A percentile compares a stretch with the other conserved stretches of the same genome.
Evolutionary conservation across 2,888 invertebrate genomes (phyloP).

Genomic region (Panzeria rudis): DNA sequence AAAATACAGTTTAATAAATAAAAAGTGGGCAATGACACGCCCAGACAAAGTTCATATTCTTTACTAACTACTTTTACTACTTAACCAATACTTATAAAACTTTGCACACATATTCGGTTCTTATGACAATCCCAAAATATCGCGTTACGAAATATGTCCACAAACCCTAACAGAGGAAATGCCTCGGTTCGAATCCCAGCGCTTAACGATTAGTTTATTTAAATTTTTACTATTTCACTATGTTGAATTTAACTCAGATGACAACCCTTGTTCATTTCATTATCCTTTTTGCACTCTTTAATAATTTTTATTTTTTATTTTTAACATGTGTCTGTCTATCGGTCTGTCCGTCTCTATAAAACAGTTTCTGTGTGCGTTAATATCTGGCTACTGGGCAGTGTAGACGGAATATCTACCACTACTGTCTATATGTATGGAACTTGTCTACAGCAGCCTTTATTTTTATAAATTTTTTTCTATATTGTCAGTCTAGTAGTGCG

Average conservation of each 20-base stretch:
- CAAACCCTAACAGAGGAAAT: no score
- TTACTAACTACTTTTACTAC: no score
- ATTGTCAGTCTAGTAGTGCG: constrained; percentile 11
- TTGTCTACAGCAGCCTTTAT: not conserved
- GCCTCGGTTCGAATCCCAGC: no score
- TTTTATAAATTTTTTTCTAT: not conserved
- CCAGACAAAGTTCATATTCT: no score
- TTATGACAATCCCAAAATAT: no score
- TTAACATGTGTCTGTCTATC: constrained; percentile 2
- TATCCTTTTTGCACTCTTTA: not conserved
- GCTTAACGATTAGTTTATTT: not conserved
- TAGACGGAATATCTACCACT: constrained; percentile 16
- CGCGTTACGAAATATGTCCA: no score
- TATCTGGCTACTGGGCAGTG: constrained; percentile 23
- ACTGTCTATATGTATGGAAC: not conserved
- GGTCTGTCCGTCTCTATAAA: not conserved
- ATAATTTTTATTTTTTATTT: not conserved
- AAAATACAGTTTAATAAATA: no score
- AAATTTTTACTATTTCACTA: not conserved
- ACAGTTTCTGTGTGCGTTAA: not conserved
- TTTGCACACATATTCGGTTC: no score
- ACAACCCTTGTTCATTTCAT: not conserved
- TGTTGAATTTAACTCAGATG: not conserved
- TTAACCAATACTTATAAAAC: no score
- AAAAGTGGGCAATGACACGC: no score